phyloP scores from a whole-genome alignment of 2,113 vertebrate species.

The Pardalotus punctatus region DNA sequence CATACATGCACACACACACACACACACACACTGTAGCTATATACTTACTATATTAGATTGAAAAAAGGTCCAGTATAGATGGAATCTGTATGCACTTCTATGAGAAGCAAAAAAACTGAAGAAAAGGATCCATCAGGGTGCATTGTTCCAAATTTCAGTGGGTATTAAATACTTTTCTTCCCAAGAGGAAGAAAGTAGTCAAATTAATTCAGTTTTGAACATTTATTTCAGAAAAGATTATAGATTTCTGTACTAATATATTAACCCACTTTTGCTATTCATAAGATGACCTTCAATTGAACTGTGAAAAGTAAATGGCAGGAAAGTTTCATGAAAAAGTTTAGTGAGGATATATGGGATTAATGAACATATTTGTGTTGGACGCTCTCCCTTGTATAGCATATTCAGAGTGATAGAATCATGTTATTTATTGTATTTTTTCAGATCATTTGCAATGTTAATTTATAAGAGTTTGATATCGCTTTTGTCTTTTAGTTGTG shows the following conservation, averaged over 20 bases:
- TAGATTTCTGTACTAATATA: constrained; percentile 43
- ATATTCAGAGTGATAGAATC: constrained; percentile 86
- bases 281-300: constrained; percentile 86
- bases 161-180: neutral
- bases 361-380: constrained; percentile 90
- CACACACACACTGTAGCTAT: neutral
- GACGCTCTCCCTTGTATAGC: constrained; percentile 76
- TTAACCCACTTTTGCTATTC: constrained; percentile 69
- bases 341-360: constrained; percentile 80
- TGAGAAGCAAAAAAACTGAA: neutral
- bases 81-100: neutral
- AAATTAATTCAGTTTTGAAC: constrained; percentile 60
- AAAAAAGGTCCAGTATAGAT: neutral
- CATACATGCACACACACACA: neutral
- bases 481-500: constrained; percentile 89
- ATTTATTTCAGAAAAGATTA: constrained; percentile 51
- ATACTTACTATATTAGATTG: neutral
- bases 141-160: neutral
- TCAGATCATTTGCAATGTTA: constrained; percentile 96
- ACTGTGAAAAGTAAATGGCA: constrained; percentile 84
- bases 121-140: neutral
- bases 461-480: constrained; percentile 94
- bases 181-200: constrained; percentile 12
- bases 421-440: constrained; percentile 92
- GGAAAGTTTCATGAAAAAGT: constrained; percentile 91